These are phyloP conservation scores for Eudemis profundana DNA, from an alignment of 2,888 invertebrate genomes.

Conservation along the genomic window DNA sequence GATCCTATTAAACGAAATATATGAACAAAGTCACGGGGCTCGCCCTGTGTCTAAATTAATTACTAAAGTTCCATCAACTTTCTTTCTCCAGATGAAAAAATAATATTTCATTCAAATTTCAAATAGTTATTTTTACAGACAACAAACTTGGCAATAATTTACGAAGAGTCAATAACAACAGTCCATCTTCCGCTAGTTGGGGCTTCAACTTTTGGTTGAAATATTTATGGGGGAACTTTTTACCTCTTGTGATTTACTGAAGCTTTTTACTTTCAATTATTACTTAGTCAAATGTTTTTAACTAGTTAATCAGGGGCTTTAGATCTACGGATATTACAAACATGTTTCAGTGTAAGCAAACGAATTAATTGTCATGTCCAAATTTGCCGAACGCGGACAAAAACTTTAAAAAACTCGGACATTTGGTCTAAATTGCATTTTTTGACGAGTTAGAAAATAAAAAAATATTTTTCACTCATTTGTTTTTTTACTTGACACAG, in stretches of 20 bases:
- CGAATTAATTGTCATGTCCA: too few species aligned
- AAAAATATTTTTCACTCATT: too few species aligned
- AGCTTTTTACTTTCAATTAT: not conserved
- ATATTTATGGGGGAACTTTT: constrained; percentile 17
- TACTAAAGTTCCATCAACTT: not conserved
- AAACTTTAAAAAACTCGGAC: too few species aligned
- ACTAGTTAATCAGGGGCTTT: too few species aligned
- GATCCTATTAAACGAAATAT: too few species aligned
- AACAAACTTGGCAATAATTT: not conserved
- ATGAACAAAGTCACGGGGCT: not conserved
- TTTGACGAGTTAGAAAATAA: too few species aligned
- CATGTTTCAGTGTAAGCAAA: too few species aligned
- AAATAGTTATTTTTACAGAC: not conserved
- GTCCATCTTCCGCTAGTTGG: constrained; percentile 15
- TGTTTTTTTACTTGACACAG: too few species aligned
- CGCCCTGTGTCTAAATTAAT: not conserved
- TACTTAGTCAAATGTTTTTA: too few species aligned
- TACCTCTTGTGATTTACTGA: constrained; percentile 1
- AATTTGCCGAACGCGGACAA: too few species aligned
- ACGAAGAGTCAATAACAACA: constrained; percentile 13
- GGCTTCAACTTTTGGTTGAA: constrained; percentile 1
- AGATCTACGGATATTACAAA: too few species aligned
- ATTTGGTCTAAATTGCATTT: too few species aligned
- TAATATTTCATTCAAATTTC: not conserved
- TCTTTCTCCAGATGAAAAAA: not conserved